Conservation (phyloP, 2,888 invertebrate species). For the Eristalis arbustorum region DNA sequence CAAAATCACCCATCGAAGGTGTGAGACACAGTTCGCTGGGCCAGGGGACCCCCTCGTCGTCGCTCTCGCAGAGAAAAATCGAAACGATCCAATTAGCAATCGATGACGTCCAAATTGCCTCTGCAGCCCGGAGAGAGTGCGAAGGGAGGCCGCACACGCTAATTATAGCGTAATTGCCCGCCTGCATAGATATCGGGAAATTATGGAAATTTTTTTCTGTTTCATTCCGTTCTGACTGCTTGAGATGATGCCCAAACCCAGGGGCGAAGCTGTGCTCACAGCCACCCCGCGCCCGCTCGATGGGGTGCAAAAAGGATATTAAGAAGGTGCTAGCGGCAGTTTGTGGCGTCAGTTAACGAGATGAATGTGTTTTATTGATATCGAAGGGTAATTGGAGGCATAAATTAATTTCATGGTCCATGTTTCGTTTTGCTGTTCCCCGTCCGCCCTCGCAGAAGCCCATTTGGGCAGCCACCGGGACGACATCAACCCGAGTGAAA, state of each 20-base stretch:
- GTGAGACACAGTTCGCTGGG: slow-evolving; percentile 35
- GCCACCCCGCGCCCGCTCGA: not conserved
- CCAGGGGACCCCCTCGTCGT: not conserved
- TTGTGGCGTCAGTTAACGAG: slow-evolving; percentile 71
- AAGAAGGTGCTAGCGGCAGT: slow-evolving; percentile 70
- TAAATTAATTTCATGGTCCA: slow-evolving; percentile 81
- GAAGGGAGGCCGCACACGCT: slow-evolving; percentile 74
- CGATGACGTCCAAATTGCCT: slow-evolving; percentile 71
- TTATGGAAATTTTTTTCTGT: slow-evolving; percentile 78
- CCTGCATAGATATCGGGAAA: slow-evolving; percentile 80
- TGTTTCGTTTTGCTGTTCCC: slow-evolving; percentile 17
- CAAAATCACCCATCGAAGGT: slow-evolving; percentile 57
- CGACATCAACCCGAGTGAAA: slow-evolving; percentile 25
- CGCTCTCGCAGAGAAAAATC: slow-evolving; percentile 16
- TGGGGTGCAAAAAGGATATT: slow-evolving; percentile 66
- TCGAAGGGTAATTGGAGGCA: slow-evolving; percentile 80
- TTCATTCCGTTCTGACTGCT: slow-evolving; percentile 31
- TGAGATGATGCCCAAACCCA: slow-evolving; percentile 40
- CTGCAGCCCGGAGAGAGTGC: slow-evolving; percentile 25
- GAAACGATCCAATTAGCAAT: slow-evolving; percentile 72
- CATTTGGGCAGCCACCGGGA: slow-evolving; percentile 18
- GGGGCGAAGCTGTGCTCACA: not conserved
- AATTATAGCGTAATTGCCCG: slow-evolving; percentile 80
- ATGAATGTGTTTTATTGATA: slow-evolving; percentile 80
- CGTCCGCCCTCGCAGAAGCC: not conserved